Evolutionary conservation across 2,113 vertebrate genomes (phyloP).

Genomic region (Ariopsis seemanni): DNA sequence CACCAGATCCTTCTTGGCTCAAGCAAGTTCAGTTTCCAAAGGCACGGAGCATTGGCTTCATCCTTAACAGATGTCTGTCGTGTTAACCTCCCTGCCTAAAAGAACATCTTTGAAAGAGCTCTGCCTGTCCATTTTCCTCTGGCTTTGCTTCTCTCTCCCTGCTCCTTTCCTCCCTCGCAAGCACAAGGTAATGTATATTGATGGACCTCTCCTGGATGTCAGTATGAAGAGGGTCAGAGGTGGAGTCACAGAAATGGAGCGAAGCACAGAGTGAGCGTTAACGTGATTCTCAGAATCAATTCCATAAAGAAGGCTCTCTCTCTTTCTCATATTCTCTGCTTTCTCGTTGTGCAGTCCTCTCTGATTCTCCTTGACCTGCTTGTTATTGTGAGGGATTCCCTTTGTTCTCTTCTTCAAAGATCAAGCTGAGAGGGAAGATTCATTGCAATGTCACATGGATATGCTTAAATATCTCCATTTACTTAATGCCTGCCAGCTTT

Average conservation of each 20-base stretch:
- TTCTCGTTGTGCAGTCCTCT: background rate
- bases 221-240: conserved; percentile 23
- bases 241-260: background rate
- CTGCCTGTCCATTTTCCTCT: conserved; percentile 1
- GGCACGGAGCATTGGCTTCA: background rate
- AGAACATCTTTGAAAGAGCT: conserved; percentile 30
- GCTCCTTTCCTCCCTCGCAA: background rate
- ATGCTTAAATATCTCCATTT: background rate
- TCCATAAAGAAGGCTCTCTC: conserved; percentile 6
- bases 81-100: conserved; percentile 10
- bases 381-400: background rate
- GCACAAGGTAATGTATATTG: conserved; percentile 28
- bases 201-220: conserved; percentile 26
- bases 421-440: background rate
- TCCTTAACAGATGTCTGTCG: conserved; percentile 4
- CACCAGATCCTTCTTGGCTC: background rate
- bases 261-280: background rate
- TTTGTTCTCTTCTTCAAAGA: background rate
- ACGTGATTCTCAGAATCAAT: conserved; percentile 22
- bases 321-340: background rate
- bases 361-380: background rate
- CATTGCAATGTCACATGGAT: background rate
- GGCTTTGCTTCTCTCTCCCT: background rate
- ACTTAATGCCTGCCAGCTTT: background rate
- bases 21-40: conserved; percentile 1